Base-by-base conservation (phyloP, 2,888 invertebrate species). In the Dasysyrphus tricinctus region DNA sequence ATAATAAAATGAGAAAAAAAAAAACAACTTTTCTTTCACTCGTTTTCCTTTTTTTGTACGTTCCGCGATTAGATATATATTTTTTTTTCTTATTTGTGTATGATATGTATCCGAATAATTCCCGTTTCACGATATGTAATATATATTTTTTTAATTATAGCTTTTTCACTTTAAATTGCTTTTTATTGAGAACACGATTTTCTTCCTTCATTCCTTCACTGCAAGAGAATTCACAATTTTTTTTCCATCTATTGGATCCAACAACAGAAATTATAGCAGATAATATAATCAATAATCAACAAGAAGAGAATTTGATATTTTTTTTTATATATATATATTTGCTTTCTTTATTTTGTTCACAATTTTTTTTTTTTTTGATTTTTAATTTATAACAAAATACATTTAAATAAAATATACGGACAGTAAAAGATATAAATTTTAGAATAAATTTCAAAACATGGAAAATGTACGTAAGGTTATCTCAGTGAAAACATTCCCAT, bases 91-190 rank as follows among this genome's bases (percentile, higher is more conserved):
- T 73, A 69, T 73, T 67, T 85, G 19, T 84, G 49, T 75, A 61
- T 86, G 82, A 87, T 83, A 87, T 87, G 87, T 87, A 78, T 79
- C 81, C 78, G 65, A 74, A 81, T 70, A 70, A 81, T 80, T 86
- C 65, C 78, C 81, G 86, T 74, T 81, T 72, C 79, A 82, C 75
- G 82, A 86, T 82, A 86, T 86, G 82, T 75, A 74, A 69, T 76
- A 83, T 70, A 54, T 67, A 37, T 74, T 51, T 74, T 78, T 74
- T 19, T 44, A 77, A 70, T 70, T 69, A 69, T 69, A 69, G 54
- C 51, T 69, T 47, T 63, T 83, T 74, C 79, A 83, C 79, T 83
- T 75, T 63, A 63, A 80, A 78, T 70, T 74, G 69, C 74, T 78
- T 82, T 74, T 63, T 74, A 69, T 75, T 80, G 75, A 75, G 69